phyloP scores from a whole-genome alignment of 2,113 vertebrate species.

The Lynx canadensis region DNA sequence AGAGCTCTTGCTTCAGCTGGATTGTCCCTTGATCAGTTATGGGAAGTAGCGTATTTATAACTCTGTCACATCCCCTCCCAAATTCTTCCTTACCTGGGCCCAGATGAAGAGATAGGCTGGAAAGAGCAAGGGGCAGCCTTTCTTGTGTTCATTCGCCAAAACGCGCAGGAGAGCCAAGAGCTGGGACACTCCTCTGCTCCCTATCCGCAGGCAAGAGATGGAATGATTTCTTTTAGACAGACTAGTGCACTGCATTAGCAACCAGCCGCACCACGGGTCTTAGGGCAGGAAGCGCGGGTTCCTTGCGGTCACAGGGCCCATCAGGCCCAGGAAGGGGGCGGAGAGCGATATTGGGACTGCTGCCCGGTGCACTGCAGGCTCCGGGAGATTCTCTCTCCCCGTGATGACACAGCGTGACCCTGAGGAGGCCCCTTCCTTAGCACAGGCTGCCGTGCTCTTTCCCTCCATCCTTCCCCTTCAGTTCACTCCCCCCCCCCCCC shows the following conservation, averaged over 20 bases:
- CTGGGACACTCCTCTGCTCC: background rate
- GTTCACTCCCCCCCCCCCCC: too few relatives aligned
- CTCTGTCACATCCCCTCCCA: background rate
- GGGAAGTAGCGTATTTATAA: background rate
- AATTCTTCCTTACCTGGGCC: slow-evolving; percentile 32
- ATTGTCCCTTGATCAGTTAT: background rate
- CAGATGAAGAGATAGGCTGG: background rate
- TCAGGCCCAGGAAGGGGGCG: background rate
- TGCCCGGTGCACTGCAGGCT: too few relatives aligned
- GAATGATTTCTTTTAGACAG: background rate
- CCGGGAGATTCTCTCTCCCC: background rate
- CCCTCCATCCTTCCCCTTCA: background rate
- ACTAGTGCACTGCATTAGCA: background rate
- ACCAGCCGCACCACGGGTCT: background rate
- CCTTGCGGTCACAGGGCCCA: background rate
- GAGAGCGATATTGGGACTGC: background rate
- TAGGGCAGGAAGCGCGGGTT: background rate
- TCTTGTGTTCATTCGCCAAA: slow-evolving; percentile 49
- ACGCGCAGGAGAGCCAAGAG: background rate
- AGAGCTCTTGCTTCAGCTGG: background rate
- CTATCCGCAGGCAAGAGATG: background rate
- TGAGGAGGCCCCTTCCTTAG: background rate
- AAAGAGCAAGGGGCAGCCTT: background rate
- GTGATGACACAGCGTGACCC: background rate
- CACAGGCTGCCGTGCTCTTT: background rate